Conservation (phyloP, 1,140 invertebrate genomes). For the Cydia amplana region DNA sequence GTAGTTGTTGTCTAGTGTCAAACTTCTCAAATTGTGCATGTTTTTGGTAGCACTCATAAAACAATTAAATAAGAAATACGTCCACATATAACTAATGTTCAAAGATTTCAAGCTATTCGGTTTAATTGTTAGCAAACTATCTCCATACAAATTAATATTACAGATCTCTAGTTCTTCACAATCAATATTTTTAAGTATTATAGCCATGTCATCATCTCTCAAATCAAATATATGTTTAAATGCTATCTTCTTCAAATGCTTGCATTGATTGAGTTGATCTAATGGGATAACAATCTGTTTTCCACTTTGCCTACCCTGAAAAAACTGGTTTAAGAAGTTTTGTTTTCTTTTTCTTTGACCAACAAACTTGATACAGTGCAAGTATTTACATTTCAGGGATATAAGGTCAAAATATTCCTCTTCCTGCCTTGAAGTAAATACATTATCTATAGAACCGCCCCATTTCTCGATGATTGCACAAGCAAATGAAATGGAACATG, state of each 20-base stretch:
- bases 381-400: neutral
- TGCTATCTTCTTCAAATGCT: neutral
- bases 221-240: neutral
- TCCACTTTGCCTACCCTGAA: neutral
- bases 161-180: slow-evolving; percentile 1
- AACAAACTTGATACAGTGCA: neutral
- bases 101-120: neutral
- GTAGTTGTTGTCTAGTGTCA: neutral
- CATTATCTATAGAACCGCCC: neutral
- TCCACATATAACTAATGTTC: neutral
- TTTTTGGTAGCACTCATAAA: neutral
- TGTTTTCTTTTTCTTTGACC: slow-evolving; percentile 3
- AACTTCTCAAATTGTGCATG: neutral
- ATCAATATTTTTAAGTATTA: slow-evolving; percentile 1
- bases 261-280: neutral
- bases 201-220: neutral
- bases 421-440: neutral
- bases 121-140: neutral
- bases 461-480: neutral
- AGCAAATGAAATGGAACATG: neutral
- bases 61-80: neutral
- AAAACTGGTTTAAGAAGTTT: neutral
- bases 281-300: neutral
- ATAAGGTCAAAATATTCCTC: neutral
- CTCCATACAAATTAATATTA: neutral